Percentiles rank a stretch among this genome's conserved stretches.
These are phyloP conservation scores for Apocrypta bakeri DNA, from an alignment of 1,140 invertebrate species.

Conservation along the genomic window DNA sequence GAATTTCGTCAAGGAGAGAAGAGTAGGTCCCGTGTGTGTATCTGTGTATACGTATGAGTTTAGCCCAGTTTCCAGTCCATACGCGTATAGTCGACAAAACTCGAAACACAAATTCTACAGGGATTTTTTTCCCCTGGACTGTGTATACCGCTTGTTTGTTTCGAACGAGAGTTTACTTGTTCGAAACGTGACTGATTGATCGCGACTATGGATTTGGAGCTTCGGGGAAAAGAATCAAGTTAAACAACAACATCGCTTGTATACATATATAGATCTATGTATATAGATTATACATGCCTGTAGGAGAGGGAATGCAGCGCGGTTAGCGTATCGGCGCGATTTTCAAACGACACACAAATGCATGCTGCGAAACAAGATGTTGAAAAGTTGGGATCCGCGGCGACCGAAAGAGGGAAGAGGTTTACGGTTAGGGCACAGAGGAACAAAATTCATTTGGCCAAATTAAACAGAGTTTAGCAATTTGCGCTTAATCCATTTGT, in stretches of 20 bases:
- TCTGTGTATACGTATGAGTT: no score
- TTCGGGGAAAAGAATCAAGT: background rate
- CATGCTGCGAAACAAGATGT: constrained; percentile 9
- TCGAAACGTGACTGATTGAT: background rate
- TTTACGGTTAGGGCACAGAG: constrained; percentile 47
- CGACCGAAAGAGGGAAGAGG: background rate
- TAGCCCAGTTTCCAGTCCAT: background rate
- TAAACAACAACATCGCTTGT: background rate
- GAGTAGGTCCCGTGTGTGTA: no score
- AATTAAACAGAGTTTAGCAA: constrained; percentile 71
- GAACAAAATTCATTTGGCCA: constrained; percentile 70
- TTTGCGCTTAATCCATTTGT: constrained; percentile 71
- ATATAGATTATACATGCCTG: no score
- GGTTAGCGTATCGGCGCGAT: constrained; percentile 1
- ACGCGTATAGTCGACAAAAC: background rate
- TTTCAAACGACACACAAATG: background rate
- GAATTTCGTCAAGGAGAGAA: background rate
- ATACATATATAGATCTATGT: no score
- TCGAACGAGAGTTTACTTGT: background rate
- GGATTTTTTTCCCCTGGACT: background rate
- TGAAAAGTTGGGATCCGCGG: constrained; percentile 6
- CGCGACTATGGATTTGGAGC: no score
- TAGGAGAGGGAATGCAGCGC: no score
- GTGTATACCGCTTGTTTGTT: background rate
- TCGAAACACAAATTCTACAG: background rate